Evolutionary conservation across 1,140 invertebrate species (phyloP).

Genomic region (Lasioglossum baleicum): DNA sequence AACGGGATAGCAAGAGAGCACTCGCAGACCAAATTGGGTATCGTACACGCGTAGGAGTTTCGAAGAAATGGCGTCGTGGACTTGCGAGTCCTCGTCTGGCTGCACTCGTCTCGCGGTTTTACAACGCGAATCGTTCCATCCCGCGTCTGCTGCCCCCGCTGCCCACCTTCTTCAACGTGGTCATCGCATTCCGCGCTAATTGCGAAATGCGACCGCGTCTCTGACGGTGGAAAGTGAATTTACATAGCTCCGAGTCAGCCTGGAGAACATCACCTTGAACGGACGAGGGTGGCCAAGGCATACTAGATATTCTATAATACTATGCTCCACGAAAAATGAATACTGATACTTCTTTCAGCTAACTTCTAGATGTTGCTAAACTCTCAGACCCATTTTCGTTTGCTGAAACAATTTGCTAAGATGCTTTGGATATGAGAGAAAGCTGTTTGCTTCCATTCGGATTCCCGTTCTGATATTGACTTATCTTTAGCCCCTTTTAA

Average conservation of each 20-base stretch:
- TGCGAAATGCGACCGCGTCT: constrained; percentile 55
- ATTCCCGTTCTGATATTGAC: too few relatives aligned
- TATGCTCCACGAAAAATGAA: background rate
- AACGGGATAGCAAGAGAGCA: constrained; percentile 29
- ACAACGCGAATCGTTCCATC: constrained; percentile 14
- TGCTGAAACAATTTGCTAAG: too few relatives aligned
- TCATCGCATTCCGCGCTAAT: constrained; percentile 66
- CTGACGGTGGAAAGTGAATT: constrained; percentile 56
- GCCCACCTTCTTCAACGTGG: constrained; percentile 1
- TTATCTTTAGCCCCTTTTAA: too few relatives aligned
- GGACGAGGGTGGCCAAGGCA: background rate
- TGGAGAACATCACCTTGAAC: background rate
- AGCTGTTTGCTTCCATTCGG: too few relatives aligned
- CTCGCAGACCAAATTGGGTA: constrained; percentile 50
- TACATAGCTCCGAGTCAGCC: constrained; percentile 54
- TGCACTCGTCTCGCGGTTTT: constrained; percentile 34
- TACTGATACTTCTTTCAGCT: too few relatives aligned
- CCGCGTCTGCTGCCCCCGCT: background rate
- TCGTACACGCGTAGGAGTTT: constrained; percentile 43
- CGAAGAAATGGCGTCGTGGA: background rate
- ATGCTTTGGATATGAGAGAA: too few relatives aligned
- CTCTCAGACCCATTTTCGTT: too few relatives aligned
- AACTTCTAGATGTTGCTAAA: too few relatives aligned
- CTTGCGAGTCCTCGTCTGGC: background rate
- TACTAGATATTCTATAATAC: background rate